Base-by-base conservation (phyloP, 2,797 vertebrate species). In the Amniataba percoides region DNA sequence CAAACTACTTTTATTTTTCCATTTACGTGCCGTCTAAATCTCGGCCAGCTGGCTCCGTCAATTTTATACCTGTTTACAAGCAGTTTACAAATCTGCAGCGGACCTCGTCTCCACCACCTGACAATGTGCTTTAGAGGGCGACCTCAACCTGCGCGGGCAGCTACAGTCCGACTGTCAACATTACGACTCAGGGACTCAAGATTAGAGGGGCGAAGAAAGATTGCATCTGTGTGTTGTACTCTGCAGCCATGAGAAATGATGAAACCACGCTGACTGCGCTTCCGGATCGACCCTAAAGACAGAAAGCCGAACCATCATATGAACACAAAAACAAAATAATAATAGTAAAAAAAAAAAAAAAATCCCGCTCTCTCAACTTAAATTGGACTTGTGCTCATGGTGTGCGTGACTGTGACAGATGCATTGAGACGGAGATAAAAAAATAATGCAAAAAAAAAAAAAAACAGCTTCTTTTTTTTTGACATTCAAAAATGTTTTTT, bases 401-500 rank as follows among this genome's bases (percentile, higher is more conserved):
- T 57, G 80, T 71, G 78, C 4, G 19, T 60, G 75, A 65, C 36
- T 19, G 71, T 66, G 78, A 77, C 64, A 62, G 81, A 86, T 68
- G 84, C 78, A 48, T 40, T 31, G 59, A 78, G 56, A 81, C 23
- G 5, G 46, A 71, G 46, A 73, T 51, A 56, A 42, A 27, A 25
- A 67, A 53, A 14, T 31, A 31, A 31, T 31, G 27, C 5, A 34
- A 42, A 12, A 23, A 82, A 18, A 53, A 56, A 31, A 73, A 23
- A 57, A 69, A 70, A 81, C 65, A 39, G 39, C 59, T 60, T 76
- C 45, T 21, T 77, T 49, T 77, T 49, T 71, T 80, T 78, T 31
- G 62, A 91, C 89, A 83, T 83, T 91, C 83, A 84, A 78, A 77
- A 76, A 69, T 62, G 76, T 58, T 87, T 81, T 31, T 58, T 53